phyloP scores from a whole-genome alignment of 2,797 vertebrate species.

The Graptemys geographica region DNA sequence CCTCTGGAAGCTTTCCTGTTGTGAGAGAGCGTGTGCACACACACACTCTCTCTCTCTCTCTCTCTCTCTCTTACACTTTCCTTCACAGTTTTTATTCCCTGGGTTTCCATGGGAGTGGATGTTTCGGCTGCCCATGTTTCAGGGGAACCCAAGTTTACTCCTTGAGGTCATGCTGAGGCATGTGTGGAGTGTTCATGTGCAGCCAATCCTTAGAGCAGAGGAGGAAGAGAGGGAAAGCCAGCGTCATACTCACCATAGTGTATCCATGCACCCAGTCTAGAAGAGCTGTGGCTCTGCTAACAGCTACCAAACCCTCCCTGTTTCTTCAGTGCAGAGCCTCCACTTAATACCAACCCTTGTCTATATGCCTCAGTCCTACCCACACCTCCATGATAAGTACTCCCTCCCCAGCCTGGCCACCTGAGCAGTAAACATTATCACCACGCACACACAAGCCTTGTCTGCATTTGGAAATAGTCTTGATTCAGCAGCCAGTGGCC shows the following conservation, averaged over 20 bases:
- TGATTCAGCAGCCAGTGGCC: conserved; percentile 3
- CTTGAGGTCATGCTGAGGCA: neutral
- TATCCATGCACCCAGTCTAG: neutral
- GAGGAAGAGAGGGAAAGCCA: neutral
- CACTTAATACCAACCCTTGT: neutral
- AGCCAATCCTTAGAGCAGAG: neutral
- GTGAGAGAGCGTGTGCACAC: neutral
- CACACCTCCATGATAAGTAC: neutral
- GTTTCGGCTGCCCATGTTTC: neutral
- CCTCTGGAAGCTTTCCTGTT: neutral
- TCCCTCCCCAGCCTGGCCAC: fast-evolving
- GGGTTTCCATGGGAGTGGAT: neutral
- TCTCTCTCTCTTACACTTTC: neutral
- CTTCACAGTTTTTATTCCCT: neutral
- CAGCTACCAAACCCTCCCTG: neutral
- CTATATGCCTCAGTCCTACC: neutral
- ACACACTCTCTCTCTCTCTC: neutral
- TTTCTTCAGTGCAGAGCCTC: neutral
- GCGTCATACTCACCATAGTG: neutral
- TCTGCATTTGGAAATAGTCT: neutral
- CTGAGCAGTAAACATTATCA: neutral
- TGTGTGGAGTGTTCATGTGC: neutral
- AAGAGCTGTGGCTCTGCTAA: neutral
- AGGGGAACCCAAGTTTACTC: neutral
- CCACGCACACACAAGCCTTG: neutral